These are phyloP conservation scores for Eucidaris tribuloides DNA, from an alignment of 35 echinoderm and acorn worm genomes.

Conservation along the genomic window DNA sequence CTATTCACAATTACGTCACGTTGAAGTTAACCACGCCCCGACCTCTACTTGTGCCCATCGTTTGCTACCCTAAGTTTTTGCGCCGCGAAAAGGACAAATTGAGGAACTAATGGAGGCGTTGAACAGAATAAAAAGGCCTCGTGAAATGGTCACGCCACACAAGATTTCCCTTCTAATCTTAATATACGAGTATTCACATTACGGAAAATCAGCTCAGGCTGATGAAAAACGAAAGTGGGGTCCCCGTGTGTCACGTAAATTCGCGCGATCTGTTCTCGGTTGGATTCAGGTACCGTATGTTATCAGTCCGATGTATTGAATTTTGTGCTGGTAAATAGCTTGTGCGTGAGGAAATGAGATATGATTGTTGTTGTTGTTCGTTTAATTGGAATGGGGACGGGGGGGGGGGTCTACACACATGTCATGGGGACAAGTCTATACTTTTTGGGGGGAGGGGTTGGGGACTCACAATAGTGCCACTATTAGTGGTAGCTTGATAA, in stretches of 20 bases:
- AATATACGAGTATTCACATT: slow-evolving; percentile 38
- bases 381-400: not conserved
- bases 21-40: no score
- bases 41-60: no score
- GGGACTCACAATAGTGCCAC: no score
- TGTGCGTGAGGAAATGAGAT: not conserved
- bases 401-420: not conserved
- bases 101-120: not conserved
- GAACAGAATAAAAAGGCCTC: slow-evolving; percentile 3
- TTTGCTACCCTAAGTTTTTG: no score
- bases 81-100: no score
- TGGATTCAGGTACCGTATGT: slow-evolving; percentile 55
- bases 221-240: slow-evolving; percentile 29
- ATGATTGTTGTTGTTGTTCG: not conserved
- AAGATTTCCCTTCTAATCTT: slow-evolving; percentile 49
- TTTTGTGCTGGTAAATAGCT: not conserved
- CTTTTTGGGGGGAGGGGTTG: no score
- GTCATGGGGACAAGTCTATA: no score
- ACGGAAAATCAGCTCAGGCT: slow-evolving; percentile 2
- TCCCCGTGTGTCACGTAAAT: slow-evolving; percentile 40
- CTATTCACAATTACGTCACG: no score
- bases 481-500: no score
- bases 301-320: not conserved
- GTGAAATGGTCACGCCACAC: slow-evolving; percentile 35
- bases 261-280: slow-evolving; percentile 26